phyloP scores from a whole-genome alignment of 2,113 vertebrate species.

The Suncus etruscus region DNA sequence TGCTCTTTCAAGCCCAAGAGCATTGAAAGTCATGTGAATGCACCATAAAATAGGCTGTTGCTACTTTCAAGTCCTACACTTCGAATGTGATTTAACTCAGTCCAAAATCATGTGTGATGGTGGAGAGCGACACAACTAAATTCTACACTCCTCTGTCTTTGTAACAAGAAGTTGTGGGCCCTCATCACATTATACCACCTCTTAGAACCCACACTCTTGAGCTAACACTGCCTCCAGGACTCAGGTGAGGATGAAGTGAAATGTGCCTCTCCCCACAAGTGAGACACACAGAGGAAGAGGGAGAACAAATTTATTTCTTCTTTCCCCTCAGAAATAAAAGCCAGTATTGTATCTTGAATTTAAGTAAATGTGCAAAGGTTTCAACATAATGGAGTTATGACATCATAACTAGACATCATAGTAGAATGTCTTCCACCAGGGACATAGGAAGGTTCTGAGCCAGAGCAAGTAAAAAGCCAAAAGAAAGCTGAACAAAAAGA shows the following conservation, averaged over 20 bases:
- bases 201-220: neutral
- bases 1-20: constrained; percentile 40
- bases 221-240: neutral
- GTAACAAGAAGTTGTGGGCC: neutral
- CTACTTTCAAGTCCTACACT: constrained; percentile 3
- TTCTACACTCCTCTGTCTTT: neutral
- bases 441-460: neutral
- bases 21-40: neutral
- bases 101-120: neutral
- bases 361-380: constrained; percentile 48
- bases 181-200: neutral
- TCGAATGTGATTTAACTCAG: neutral
- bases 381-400: constrained; percentile 53
- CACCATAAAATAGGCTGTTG: neutral
- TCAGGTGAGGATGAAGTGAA: neutral
- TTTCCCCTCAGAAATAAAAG: constrained; percentile 5
- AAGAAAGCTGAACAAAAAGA: rapidly evolving
- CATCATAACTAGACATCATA: neutral
- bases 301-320: neutral
- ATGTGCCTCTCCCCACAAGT: neutral
- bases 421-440: neutral
- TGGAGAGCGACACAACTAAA: neutral
- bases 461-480: neutral
- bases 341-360: constrained; percentile 36
- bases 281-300: neutral